These are phyloP conservation scores for Nasonovia ribisnigri DNA, from an alignment of 2,888 invertebrate species.

Conservation along the genomic window DNA sequence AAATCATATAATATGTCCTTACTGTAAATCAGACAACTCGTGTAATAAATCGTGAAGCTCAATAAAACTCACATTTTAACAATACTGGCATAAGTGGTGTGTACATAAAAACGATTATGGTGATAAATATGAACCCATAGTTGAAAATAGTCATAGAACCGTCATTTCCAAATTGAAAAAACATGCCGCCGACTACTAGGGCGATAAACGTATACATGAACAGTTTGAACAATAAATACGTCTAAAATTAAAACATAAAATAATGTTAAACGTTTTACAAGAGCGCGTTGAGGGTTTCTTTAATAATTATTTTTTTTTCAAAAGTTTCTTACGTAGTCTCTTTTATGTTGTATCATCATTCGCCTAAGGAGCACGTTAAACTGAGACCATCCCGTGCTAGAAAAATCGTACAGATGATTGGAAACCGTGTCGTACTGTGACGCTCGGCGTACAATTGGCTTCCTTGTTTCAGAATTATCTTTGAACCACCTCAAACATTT, in stretches of 20 bases:
- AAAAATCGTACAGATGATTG: conserved; percentile 67
- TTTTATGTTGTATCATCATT: conserved; percentile 81
- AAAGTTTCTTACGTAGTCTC: conserved; percentile 76
- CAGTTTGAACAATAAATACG: conserved; percentile 79
- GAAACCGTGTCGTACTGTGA: conserved; percentile 62
- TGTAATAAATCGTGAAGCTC: not conserved
- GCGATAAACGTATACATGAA: conserved; percentile 79
- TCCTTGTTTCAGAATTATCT: conserved; percentile 43
- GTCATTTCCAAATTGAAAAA: conserved; percentile 81
- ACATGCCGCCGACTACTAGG: conserved; percentile 79
- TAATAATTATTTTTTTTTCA: not conserved
- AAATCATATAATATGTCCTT: conserved; percentile 69
- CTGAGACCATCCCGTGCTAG: conserved; percentile 75
- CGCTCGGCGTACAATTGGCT: conserved; percentile 30
- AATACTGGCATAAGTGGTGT: conserved; percentile 86
- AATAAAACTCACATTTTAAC: conserved; percentile 79
- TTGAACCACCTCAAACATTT: conserved; percentile 73
- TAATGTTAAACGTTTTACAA: not conserved
- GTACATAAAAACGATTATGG: conserved; percentile 83
- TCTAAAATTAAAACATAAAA: conserved; percentile 71
- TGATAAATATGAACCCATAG: conserved; percentile 86
- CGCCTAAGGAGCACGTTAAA: conserved; percentile 78
- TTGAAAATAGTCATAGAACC: conserved; percentile 86
- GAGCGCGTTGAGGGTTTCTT: not conserved
- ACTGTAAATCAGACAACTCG: not conserved